These are phyloP conservation scores for Orchestes rusci DNA, from an alignment of 2,888 invertebrate genomes.

Conservation along the genomic window DNA sequence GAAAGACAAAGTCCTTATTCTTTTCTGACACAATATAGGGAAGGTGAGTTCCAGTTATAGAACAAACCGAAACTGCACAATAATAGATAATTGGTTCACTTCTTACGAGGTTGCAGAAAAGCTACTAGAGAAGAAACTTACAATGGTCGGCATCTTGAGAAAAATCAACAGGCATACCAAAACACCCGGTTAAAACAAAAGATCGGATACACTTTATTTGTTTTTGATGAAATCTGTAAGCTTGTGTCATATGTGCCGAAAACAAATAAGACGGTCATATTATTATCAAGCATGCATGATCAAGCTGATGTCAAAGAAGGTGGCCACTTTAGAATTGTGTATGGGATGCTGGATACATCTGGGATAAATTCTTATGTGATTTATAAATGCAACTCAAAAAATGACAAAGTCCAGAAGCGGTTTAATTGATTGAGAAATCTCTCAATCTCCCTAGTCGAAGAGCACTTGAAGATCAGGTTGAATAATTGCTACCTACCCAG, in stretches of 20 bases:
- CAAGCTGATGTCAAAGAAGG: slow-evolving; percentile 23
- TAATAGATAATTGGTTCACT: slow-evolving; percentile 17
- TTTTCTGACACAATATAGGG: slow-evolving; percentile 14
- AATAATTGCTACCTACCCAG: no score
- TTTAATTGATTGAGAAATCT: background rate
- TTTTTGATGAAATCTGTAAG: slow-evolving; percentile 13
- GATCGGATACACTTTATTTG: slow-evolving; percentile 12
- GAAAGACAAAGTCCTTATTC: slow-evolving; percentile 3
- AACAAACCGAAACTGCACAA: slow-evolving; percentile 12
- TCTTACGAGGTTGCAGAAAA: slow-evolving; percentile 13
- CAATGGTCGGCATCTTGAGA: slow-evolving; percentile 8
- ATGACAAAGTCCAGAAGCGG: slow-evolving; percentile 1
- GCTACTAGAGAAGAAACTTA: slow-evolving; percentile 10
- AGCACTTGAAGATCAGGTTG: background rate
- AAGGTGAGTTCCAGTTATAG: slow-evolving; percentile 12
- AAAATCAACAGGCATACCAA: no score
- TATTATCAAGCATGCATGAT: slow-evolving; percentile 21
- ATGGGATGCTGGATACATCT: slow-evolving; percentile 25
- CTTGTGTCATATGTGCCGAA: slow-evolving; percentile 7
- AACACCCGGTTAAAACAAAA: slow-evolving; percentile 10
- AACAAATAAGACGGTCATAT: slow-evolving; percentile 14
- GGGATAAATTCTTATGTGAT: slow-evolving; percentile 23
- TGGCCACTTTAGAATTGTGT: slow-evolving; percentile 29
- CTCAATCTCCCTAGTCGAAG: background rate
- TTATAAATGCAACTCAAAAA: slow-evolving; percentile 4